Percentiles rank a stretch among this genome's conserved stretches.
These are phyloP conservation scores for Escarpia spicata DNA, from an alignment of 2,888 invertebrate genomes.

Conservation along the genomic window DNA sequence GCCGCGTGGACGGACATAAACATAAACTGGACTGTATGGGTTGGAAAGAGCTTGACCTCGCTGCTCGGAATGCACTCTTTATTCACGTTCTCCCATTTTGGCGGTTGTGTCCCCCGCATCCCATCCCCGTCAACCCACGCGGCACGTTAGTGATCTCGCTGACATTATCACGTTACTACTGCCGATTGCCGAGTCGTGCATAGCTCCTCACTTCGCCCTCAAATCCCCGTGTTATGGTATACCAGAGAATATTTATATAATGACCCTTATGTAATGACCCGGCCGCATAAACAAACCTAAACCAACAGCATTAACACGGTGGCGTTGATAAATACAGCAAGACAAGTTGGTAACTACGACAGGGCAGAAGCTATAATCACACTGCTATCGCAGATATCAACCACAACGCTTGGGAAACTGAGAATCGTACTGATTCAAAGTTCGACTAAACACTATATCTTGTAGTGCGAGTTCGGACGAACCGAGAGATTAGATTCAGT, in stretches of 20 bases:
- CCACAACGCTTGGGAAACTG: not conserved
- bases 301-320: not conserved
- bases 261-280: constrained; percentile 14
- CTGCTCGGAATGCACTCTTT: not conserved
- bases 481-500: constrained; percentile 21
- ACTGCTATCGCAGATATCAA: not conserved
- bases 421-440: constrained; percentile 22
- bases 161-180: constrained; percentile 7
- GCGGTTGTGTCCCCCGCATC: not conserved
- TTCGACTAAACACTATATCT: constrained; percentile 14
- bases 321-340: constrained; percentile 7
- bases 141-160: constrained; percentile 1
- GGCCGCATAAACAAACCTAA: not conserved
- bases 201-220: not conserved
- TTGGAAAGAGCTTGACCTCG: not conserved
- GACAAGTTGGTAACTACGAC: not conserved
- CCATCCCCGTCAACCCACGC: constrained; percentile 18
- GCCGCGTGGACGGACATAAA: not conserved
- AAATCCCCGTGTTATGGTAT: constrained; percentile 17
- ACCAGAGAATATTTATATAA: constrained; percentile 17
- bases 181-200: not conserved
- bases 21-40: not conserved
- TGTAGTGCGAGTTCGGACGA: not conserved
- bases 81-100: not conserved
- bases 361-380: not conserved